Evolutionary conservation across 2,113 vertebrate species (phyloP).

Genomic region (Engraulis encrasicolus): DNA sequence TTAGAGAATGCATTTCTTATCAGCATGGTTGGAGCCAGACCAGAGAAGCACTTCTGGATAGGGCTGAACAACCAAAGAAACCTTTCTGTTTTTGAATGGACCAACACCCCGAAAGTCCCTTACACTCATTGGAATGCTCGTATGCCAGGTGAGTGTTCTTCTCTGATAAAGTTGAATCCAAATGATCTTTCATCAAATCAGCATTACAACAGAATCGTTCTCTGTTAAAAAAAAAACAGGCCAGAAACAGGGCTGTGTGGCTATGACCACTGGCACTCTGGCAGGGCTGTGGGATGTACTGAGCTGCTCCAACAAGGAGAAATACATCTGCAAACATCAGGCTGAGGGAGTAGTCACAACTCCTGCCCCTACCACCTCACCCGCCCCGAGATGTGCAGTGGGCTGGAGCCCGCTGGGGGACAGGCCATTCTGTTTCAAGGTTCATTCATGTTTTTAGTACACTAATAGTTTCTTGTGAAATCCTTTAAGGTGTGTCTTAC

Average conservation of each 20-base stretch:
- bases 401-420: conserved; percentile 70
- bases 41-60: conserved; percentile 90
- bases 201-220: too few species aligned
- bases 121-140: conserved; percentile 90
- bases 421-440: conserved; percentile 81
- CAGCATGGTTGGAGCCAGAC: conserved; percentile 84
- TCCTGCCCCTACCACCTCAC: conserved; percentile 49
- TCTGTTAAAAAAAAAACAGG: conserved; percentile 53
- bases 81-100: conserved; percentile 82
- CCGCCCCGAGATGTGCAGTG: conserved; percentile 57
- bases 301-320: conserved; percentile 84
- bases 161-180: too few species aligned
- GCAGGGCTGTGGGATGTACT: conserved; percentile 94
- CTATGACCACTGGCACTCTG: conserved; percentile 85
- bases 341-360: too few species aligned
- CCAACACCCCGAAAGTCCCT: conserved; percentile 68
- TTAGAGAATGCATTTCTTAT: conserved; percentile 92
- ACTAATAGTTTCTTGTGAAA: conserved; percentile 61
- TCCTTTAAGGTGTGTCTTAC: not conserved
- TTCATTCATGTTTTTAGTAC: conserved; percentile 49
- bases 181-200: too few species aligned
- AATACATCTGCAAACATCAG: conserved; percentile 90
- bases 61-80: conserved; percentile 85
- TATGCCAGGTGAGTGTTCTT: conserved; percentile 79
- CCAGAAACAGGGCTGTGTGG: conserved; percentile 82